Evolutionary conservation across 2,113 vertebrate genomes (phyloP), one percentile per base, ranked within the genome.

Genomic region (Nematolebias whitei): DNA sequence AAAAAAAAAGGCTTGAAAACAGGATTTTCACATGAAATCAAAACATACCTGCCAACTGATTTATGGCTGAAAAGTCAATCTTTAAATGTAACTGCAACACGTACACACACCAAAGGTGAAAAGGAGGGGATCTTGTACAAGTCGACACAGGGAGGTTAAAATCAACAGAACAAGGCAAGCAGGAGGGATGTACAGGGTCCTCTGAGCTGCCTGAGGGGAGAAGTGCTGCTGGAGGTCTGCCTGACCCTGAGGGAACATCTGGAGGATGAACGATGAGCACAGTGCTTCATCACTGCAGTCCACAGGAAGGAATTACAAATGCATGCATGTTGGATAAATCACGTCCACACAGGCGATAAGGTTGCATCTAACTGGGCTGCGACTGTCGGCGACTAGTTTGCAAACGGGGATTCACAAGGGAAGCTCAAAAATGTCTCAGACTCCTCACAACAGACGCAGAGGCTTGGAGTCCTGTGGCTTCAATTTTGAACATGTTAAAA

Each of bases 151-250:
- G 65, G 43, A 35, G 20, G 71, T 51, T 54, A 64, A 60, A 22
- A 64, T 12, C 39, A 74, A 76, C 56, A 67, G 22, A 22, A 79
- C 76, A 32, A 63, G 39, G 84, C 87, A 87, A 71, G 88, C 85
- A 84, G 76, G 81, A 24, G 58, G 68, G 71, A 60, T 32, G 76
- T 54, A 63, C n/a, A 10, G 78, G 55, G 68, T 57, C 82, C 74
- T 87, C 68, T 76, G 79, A 74, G 77, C 61, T 75, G 77, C 55
- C 12, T 72, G 52, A 20, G 74, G 24, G 64, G 61, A 41, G 62
- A 63, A 53, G 78, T 76, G 75, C 76, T 65, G 80, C 82, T 79
- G 76, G 76, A 78, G 73, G 75, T 73, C 80, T 85, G 74, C 60
- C 80, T 76, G 78, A 87, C 82, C 76, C 66, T 39, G 79, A 82